Percentiles rank a stretch among this genome's conserved stretches.
These are phyloP conservation scores for Gallinago stenura DNA, from an alignment of 2,797 vertebrate species.

Conservation along the genomic window DNA sequence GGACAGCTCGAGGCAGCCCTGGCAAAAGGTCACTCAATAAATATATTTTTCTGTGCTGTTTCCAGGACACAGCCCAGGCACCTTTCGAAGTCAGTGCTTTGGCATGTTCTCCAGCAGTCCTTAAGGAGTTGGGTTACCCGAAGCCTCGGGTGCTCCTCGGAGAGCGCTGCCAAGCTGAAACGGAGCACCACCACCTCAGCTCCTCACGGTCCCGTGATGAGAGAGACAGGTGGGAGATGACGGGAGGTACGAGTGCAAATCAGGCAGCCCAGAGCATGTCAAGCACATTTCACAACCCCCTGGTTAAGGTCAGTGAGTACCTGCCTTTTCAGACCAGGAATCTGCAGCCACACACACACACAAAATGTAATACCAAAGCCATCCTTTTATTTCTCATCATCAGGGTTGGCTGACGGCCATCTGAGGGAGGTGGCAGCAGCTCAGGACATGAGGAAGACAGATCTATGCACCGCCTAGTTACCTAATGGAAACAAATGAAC, in stretches of 20 bases:
- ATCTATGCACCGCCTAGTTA: background rate
- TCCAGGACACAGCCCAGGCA: constrained; percentile 18
- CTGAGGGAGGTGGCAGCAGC: rapidly evolving
- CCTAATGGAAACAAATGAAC: background rate
- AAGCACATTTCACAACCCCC: background rate
- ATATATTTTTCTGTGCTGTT: constrained; percentile 23
- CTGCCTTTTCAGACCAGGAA: background rate
- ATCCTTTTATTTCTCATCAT: background rate
- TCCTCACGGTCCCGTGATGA: background rate
- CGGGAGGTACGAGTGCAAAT: background rate
- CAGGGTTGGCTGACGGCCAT: background rate
- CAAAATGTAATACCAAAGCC: background rate
- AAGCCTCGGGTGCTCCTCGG: background rate
- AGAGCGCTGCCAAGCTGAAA: background rate
- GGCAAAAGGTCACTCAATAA: constrained; percentile 65
- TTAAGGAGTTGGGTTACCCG: constrained; percentile 55
- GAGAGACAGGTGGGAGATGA: background rate
- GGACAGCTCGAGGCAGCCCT: background rate
- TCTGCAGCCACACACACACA: background rate
- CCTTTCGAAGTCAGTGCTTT: constrained; percentile 23
- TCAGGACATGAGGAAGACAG: background rate
- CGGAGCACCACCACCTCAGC: background rate
- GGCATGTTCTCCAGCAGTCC: constrained; percentile 6
- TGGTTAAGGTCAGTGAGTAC: background rate
- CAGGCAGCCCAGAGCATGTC: background rate